Conservation (phyloP, 2,113 vertebrate genomes). For the Athene cunicularia region DNA sequence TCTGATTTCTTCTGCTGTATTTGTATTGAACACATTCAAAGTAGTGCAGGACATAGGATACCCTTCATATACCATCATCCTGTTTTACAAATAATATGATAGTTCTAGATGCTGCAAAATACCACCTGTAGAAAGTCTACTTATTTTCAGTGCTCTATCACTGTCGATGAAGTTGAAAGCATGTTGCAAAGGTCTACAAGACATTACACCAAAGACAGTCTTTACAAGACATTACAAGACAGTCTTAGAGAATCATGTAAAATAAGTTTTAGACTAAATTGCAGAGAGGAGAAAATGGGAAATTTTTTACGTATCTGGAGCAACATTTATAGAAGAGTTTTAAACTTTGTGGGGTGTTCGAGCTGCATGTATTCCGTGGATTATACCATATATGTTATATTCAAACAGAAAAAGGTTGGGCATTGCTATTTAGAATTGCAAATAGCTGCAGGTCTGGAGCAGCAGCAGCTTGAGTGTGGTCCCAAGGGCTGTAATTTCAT, state of each 20-base stretch:
- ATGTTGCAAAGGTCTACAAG: neutral
- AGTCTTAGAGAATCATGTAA: neutral
- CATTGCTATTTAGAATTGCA: neutral
- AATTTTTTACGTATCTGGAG: neutral
- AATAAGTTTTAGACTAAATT: neutral
- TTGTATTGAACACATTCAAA: neutral
- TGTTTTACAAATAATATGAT: neutral
- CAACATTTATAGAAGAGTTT: neutral
- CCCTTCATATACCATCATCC: neutral
- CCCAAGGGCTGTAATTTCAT: neutral
- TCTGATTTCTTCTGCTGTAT: neutral
- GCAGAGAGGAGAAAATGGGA: neutral
- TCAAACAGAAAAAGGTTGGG: neutral
- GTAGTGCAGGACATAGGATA: neutral
- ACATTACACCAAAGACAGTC: neutral
- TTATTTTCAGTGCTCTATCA: neutral
- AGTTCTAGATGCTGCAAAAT: neutral
- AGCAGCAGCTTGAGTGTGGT: neutral
- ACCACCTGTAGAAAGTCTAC: neutral
- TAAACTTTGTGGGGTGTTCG: neutral
- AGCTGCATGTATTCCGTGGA: neutral
- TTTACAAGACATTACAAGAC: neutral
- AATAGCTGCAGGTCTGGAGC: neutral
- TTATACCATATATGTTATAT: neutral
- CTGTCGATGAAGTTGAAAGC: neutral